phyloP scores from a whole-genome alignment of 2,888 invertebrate genomes.

The Toxonevra muliebris region DNA sequence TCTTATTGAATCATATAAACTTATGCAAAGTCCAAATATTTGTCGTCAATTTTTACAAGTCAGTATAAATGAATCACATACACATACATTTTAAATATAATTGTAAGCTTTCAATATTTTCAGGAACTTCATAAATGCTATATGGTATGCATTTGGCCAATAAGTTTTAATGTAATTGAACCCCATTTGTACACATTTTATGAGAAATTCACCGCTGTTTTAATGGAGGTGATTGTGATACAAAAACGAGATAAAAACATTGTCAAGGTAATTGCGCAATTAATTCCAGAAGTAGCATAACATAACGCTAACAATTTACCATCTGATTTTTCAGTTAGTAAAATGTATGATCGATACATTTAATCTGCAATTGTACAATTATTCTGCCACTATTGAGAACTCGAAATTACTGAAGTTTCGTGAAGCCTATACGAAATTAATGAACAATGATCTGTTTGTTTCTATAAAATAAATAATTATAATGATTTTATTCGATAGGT shows the following conservation, averaged over 20 bases:
- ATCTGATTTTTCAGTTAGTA: conserved; percentile 41
- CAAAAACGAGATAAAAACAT: conserved; percentile 43
- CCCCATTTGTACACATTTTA: conserved; percentile 52
- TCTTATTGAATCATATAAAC: conserved; percentile 53
- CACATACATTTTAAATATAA: not conserved
- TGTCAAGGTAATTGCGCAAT: conserved; percentile 40
- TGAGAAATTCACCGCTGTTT: conserved; percentile 52
- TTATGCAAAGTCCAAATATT: conserved; percentile 46
- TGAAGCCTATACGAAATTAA: conserved; percentile 39
- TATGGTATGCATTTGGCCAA: conserved; percentile 53
- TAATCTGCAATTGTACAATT: conserved; percentile 44
- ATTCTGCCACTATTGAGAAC: conserved; percentile 6
- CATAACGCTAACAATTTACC: not conserved
- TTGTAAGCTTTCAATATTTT: conserved; percentile 11
- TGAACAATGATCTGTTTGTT: conserved; percentile 30
- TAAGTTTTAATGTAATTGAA: conserved; percentile 50
- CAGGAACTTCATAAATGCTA: conserved; percentile 55
- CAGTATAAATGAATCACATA: conserved; percentile 6
- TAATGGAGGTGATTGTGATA: conserved; percentile 50
- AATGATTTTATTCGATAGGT: conserved; percentile 4
- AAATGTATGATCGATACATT: conserved; percentile 46
- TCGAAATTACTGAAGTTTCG: conserved; percentile 34
- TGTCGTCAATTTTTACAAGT: conserved; percentile 48
- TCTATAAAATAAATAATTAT: conserved; percentile 14
- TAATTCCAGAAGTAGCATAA: not conserved